Percentiles rank a stretch among this genome's conserved stretches.
Conservation (phyloP, 2,113 vertebrate species). For the Bufo bufo region DNA sequence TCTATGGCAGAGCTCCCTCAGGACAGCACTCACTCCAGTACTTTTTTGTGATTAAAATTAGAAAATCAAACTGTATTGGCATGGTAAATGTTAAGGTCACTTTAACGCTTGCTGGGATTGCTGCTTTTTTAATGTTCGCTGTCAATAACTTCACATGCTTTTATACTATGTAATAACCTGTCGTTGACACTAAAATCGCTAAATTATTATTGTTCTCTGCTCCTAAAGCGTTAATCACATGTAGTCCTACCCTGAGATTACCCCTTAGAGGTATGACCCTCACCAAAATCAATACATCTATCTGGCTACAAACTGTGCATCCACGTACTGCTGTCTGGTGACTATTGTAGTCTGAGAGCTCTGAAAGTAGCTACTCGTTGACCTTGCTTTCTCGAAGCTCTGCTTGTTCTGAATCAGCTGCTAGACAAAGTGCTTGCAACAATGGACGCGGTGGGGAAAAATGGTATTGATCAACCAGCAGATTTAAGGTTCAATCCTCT, state of each 20-base stretch:
- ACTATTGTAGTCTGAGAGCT: slow-evolving; percentile 17
- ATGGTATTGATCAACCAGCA: not conserved
- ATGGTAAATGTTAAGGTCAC: no score
- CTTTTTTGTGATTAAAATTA: no score
- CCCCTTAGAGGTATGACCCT: not conserved
- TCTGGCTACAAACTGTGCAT: slow-evolving; percentile 9
- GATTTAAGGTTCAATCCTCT: slow-evolving; percentile 2
- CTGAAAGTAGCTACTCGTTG: not conserved
- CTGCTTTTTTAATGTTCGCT: not conserved
- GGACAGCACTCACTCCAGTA: no score
- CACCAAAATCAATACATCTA: slow-evolving; percentile 4
- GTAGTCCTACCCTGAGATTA: not conserved
- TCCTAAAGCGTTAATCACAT: slow-evolving; percentile 4
- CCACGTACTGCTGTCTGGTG: not conserved
- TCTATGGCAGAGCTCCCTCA: no score
- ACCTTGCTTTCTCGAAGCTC: not conserved
- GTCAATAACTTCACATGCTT: not conserved
- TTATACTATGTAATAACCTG: not conserved
- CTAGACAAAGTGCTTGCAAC: slow-evolving; percentile 8
- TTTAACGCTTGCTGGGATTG: not conserved
- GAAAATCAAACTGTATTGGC: no score
- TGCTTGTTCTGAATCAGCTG: not conserved
- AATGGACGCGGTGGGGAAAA: not conserved
- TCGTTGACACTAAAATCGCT: not conserved
- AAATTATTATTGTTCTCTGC: not conserved